Percentiles rank a stretch among this genome's conserved stretches.
phyloP scores from a whole-genome alignment of 2,888 invertebrate species.

The Hydriomena furcata region DNA sequence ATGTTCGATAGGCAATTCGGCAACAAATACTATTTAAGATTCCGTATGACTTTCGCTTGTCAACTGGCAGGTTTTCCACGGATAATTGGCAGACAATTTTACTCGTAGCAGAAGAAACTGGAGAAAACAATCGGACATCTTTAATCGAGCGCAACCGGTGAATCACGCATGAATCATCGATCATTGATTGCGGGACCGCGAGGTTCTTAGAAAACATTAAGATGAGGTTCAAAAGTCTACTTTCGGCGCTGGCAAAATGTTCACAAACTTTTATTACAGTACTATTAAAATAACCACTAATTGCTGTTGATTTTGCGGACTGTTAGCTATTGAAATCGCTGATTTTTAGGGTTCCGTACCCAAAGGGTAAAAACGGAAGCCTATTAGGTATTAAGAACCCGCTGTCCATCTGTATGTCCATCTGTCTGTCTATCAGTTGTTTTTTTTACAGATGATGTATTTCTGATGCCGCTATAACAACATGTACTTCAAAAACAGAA shows the following conservation, averaged over 20 bases:
- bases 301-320: too few species aligned
- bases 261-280: background rate
- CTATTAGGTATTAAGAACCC: too few species aligned
- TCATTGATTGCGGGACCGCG: constrained; percentile 40
- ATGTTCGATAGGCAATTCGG: constrained; percentile 52
- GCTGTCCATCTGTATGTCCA: too few species aligned
- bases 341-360: too few species aligned
- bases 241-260: constrained; percentile 5
- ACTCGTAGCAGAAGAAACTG: constrained; percentile 40
- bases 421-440: too few species aligned
- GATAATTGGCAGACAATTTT: constrained; percentile 44
- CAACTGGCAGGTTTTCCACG: constrained; percentile 45
- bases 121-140: constrained; percentile 35
- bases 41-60: constrained; percentile 63
- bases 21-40: constrained; percentile 49
- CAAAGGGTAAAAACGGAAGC: too few species aligned
- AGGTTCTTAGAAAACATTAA: constrained; percentile 44
- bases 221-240: constrained; percentile 37
- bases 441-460: too few species aligned
- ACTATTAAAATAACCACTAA: too few species aligned
- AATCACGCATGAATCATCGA: constrained; percentile 54
- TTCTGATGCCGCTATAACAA: too few species aligned
- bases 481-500: too few species aligned
- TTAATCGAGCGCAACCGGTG: constrained; percentile 35
- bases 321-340: too few species aligned